Conservation (phyloP, 2,113 vertebrate genomes). For the Oryzias woworae region DNA sequence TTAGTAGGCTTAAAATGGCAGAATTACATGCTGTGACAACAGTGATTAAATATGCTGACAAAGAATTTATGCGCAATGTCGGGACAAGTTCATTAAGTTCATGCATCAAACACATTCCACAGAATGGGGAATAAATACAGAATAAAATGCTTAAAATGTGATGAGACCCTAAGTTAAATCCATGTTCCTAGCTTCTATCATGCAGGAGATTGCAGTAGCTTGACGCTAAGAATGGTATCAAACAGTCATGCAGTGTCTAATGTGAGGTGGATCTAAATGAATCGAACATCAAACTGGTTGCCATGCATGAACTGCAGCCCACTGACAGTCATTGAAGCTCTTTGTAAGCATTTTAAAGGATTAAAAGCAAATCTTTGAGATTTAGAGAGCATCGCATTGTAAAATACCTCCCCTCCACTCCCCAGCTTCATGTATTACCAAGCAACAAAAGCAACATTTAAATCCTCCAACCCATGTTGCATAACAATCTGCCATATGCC, state of each 20-base stretch:
- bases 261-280: slow-evolving; percentile 10
- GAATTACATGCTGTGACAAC: slow-evolving; percentile 25
- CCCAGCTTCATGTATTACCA: slow-evolving; percentile 9
- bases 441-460: slow-evolving; percentile 6
- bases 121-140: slow-evolving; percentile 22
- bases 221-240: slow-evolving; percentile 33
- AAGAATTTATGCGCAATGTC: slow-evolving; percentile 1
- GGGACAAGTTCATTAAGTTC: slow-evolving; percentile 11
- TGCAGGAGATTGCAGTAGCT: slow-evolving; percentile 44
- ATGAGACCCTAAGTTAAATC: slow-evolving; percentile 38
- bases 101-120: slow-evolving; percentile 24
- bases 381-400: slow-evolving; percentile 14
- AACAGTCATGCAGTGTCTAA: slow-evolving; percentile 27
- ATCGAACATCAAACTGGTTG: slow-evolving; percentile 36
- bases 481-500: slow-evolving; percentile 12
- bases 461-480: slow-evolving; percentile 23
- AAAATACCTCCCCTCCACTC: slow-evolving; percentile 8
- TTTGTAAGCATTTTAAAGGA: slow-evolving; percentile 40
- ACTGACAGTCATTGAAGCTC: slow-evolving; percentile 28
- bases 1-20: slow-evolving; percentile 42
- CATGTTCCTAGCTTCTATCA: slow-evolving; percentile 35
- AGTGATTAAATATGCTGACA: slow-evolving; percentile 29
- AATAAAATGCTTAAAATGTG: slow-evolving; percentile 32
- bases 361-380: slow-evolving; percentile 35
- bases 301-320: slow-evolving; percentile 10